These are phyloP conservation scores for Apteryx mantelli DNA, from an alignment of 2,113 vertebrate species.

Conservation along the genomic window DNA sequence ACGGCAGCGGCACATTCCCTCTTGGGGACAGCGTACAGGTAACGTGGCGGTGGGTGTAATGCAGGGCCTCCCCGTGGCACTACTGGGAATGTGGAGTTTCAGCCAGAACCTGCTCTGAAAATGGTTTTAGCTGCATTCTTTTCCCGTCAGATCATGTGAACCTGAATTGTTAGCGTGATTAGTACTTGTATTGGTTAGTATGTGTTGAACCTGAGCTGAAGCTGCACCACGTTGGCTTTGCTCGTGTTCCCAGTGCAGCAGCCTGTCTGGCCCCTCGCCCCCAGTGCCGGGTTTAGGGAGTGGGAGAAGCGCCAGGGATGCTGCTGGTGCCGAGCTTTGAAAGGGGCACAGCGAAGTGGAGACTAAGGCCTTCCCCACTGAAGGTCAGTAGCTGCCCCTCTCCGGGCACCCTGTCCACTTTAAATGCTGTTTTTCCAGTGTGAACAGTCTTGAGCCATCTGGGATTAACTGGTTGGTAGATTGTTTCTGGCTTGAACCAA, in stretches of 20 bases:
- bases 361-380: background rate
- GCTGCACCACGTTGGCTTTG: background rate
- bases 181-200: background rate
- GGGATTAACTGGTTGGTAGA: background rate
- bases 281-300: background rate
- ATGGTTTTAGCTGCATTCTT: background rate
- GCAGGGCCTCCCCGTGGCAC: background rate
- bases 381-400: too few species aligned
- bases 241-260: background rate
- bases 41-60: fast-evolving
- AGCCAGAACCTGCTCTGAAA: background rate
- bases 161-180: background rate
- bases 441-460: background rate
- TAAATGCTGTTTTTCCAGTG: background rate
- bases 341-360: background rate
- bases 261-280: background rate
- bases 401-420: background rate
- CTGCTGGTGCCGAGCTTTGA: background rate
- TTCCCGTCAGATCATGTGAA: background rate
- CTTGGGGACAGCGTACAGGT: background rate
- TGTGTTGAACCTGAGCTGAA: fast-evolving
- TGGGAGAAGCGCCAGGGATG: background rate
- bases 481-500: background rate
- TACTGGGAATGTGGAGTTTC: background rate
- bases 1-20: background rate